Percentiles rank a stretch among this genome's conserved stretches.
phyloP scores from a whole-genome alignment of 2,797 vertebrate species.

The Tachyglossus aculeatus region DNA sequence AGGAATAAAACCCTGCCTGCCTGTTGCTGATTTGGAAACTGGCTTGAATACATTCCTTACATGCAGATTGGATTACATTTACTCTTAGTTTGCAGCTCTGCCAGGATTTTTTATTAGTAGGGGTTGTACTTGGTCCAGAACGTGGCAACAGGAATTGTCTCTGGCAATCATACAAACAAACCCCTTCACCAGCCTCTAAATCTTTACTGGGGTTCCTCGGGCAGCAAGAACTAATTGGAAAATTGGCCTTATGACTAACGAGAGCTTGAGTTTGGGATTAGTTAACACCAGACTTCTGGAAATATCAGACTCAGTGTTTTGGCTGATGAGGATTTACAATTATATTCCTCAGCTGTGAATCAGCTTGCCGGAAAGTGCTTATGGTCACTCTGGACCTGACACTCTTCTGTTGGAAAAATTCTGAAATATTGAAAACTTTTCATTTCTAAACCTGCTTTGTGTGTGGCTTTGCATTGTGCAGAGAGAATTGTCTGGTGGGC shows the following conservation, averaged over 20 bases:
- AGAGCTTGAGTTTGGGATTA: slow-evolving; percentile 62
- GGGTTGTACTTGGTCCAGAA: slow-evolving; percentile 68
- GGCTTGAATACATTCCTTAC: slow-evolving; percentile 67
- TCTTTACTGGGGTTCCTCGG: slow-evolving; percentile 62
- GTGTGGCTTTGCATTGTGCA: slow-evolving; percentile 24
- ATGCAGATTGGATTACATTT: slow-evolving; percentile 70
- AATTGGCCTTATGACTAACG: slow-evolving; percentile 62
- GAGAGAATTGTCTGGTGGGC: neutral
- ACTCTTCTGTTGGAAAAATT: slow-evolving; percentile 39
- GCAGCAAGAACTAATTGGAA: slow-evolving; percentile 63
- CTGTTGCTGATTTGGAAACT: slow-evolving; percentile 72
- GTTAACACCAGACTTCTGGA: slow-evolving; percentile 63
- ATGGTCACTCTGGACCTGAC: slow-evolving; percentile 53
- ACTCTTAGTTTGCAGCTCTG: slow-evolving; percentile 53
- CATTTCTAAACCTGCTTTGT: slow-evolving; percentile 23
- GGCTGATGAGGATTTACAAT: slow-evolving; percentile 52
- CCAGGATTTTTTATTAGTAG: slow-evolving; percentile 69
- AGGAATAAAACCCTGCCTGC: slow-evolving; percentile 67
- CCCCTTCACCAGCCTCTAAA: slow-evolving; percentile 57
- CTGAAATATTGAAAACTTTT: slow-evolving; percentile 3
- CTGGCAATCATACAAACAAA: slow-evolving; percentile 54
- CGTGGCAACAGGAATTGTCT: slow-evolving; percentile 66
- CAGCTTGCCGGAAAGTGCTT: slow-evolving; percentile 47
- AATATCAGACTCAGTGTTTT: slow-evolving; percentile 45
- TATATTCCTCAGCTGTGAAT: slow-evolving; percentile 53